Percentiles rank a stretch among this genome's conserved stretches.
These are phyloP conservation scores for Moxostoma hubbsi DNA, from an alignment of 2,797 vertebrate species.

Conservation along the genomic window DNA sequence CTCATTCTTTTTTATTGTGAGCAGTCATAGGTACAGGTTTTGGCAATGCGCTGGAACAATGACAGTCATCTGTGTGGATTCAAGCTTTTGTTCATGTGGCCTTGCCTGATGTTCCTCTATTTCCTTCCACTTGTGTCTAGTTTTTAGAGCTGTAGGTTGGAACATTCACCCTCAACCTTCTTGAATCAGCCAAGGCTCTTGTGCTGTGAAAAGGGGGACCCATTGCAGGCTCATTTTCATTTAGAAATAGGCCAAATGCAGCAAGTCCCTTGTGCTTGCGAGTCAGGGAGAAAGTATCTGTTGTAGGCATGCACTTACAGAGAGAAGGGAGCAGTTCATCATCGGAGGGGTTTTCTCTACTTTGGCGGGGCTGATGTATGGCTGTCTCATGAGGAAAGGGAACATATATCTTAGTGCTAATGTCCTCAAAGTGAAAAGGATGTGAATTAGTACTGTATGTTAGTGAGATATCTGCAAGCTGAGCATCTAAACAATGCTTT, in stretches of 20 bases:
- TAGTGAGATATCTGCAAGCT: slow-evolving; percentile 21
- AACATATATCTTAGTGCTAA: slow-evolving; percentile 43
- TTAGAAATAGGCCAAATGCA: slow-evolving; percentile 40
- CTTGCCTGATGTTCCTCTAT: slow-evolving; percentile 60
- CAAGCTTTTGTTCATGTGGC: slow-evolving; percentile 57
- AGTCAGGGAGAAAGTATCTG: not conserved
- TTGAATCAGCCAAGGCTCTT: slow-evolving; percentile 9
- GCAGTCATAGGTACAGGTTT: slow-evolving; percentile 57
- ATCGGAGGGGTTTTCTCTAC: slow-evolving; percentile 50
- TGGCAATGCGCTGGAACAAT: slow-evolving; percentile 57
- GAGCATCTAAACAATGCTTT: not conserved
- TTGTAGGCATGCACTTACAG: slow-evolving; percentile 12
- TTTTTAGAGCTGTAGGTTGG: slow-evolving; percentile 30
- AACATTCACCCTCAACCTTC: slow-evolving; percentile 40
- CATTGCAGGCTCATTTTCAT: slow-evolving; percentile 17
- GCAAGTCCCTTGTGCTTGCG: slow-evolving; percentile 21
- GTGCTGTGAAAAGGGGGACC: slow-evolving; percentile 9
- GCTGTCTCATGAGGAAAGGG: slow-evolving; percentile 37
- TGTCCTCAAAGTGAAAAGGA: slow-evolving; percentile 35
- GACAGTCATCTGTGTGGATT: slow-evolving; percentile 62
- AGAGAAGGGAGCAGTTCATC: slow-evolving; percentile 47
- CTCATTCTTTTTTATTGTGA: slow-evolving; percentile 60
- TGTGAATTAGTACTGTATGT: slow-evolving; percentile 36
- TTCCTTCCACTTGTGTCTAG: slow-evolving; percentile 46
- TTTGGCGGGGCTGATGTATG: not conserved